Percentiles rank a stretch among this genome's conserved stretches.
These are phyloP conservation scores for Dysidea cf. avara DNA, from an alignment of 37 sponge, comb jelly and placozoan species.

Conservation along the genomic window DNA sequence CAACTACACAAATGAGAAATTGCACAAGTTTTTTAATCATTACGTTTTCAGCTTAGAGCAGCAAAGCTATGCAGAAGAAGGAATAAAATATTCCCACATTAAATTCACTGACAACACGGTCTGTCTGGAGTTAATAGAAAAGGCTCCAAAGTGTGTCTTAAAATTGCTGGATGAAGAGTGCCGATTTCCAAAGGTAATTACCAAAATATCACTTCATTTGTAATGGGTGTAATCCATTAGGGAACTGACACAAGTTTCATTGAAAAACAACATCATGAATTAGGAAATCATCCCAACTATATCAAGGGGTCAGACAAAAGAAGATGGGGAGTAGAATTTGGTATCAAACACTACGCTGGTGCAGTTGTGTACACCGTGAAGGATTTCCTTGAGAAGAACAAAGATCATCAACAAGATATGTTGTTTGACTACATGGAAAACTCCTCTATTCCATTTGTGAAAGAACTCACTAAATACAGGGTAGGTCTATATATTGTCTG, in stretches of 20 bases:
- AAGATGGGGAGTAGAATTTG: constrained; percentile 78
- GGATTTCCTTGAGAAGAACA: constrained; percentile 91
- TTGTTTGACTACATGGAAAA: constrained; percentile 82
- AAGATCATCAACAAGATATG: constrained; percentile 90
- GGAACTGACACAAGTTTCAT: constrained; percentile 83
- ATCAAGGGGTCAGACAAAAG: constrained; percentile 81
- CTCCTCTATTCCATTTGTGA: constrained; percentile 63
- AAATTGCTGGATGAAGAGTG: constrained; percentile 94
- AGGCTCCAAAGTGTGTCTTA: constrained; percentile 91
- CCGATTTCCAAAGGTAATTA: constrained; percentile 76
- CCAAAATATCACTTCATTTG: not conserved
- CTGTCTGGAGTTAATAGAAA: constrained; percentile 92
- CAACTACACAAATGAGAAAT: constrained; percentile 96
- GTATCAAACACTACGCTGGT: constrained; percentile 87
- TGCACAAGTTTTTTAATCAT: constrained; percentile 97
- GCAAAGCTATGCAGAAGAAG: constrained; percentile 85
- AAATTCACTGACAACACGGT: constrained; percentile 92
- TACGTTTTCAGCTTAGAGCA: constrained; percentile 92
- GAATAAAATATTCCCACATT: constrained; percentile 91
- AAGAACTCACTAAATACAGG: constrained; percentile 69
- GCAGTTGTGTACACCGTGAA: constrained; percentile 78
- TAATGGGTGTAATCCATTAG: constrained; percentile 25
- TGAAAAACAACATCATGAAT: constrained; percentile 82
- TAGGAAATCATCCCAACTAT: constrained; percentile 67
- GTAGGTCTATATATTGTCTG: constrained; percentile 26